Base-by-base conservation (phyloP, 2,888 invertebrate species). In the Platycnemis pennipes region DNA sequence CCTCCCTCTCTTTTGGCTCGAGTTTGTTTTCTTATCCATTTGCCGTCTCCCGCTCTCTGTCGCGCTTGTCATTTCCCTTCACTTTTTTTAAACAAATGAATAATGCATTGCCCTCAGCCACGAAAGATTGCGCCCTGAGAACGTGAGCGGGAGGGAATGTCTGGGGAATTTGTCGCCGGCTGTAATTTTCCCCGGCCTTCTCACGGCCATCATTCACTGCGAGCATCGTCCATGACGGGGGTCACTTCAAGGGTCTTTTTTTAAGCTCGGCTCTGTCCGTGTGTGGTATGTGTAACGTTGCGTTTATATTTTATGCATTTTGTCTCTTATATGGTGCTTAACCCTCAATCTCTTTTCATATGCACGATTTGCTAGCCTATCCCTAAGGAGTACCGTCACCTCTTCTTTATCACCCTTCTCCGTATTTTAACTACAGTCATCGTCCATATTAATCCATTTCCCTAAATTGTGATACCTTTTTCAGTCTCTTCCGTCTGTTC, bases 21-120 rank as follows among this genome's bases (percentile, higher is more conserved):
- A 56, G 42, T 37, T 42, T 89, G 89, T 49, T 53, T 89, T 49
- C 31, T 89, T 42, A 42, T 44, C 46, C 87, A 77, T 77, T 77
- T 77, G 31, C 77, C 77, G 77, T 8, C 77, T 87, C 87, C n/a
- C 42, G 13, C 44, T 88, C 49, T 13, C 49, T 31, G 19, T 89
- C 53, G 89, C 89, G 89, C 56, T 44, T 45, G 53, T 89, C 53
- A 89, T 89, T 89, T 53, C 37, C 37, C 37, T 37, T 63, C 63
- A n/a, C 46, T 88, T 49, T 89, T 56, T 26, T 31, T 89, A 56
- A 89, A 89, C 56, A 89, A 89, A 89, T 89, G 89, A 89, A 89
- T 89, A 89, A 89, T 89, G 37, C 56, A 89, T 89, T 87, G 44
- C n/a, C 77, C 44, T n/a, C 44, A 42, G 26, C 77, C 77, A 77